A percentile compares a stretch with the other conserved stretches of the same genome.
phyloP scores from a whole-genome alignment of 2,888 invertebrate species.

The Metallyticus violacea region DNA sequence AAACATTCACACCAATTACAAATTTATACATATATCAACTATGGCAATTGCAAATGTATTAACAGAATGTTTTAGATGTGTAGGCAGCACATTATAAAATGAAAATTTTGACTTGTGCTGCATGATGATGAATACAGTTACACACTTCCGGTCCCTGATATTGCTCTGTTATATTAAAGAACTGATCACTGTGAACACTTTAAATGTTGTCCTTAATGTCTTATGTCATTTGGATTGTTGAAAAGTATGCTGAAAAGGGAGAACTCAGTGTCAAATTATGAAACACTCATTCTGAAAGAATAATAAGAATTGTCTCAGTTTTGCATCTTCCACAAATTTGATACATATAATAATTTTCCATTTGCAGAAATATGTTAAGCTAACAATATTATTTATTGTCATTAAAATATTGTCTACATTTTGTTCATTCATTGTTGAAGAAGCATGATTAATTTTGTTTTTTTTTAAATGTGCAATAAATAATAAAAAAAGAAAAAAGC shows the following conservation, averaged over 20 bases:
- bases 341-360: no score
- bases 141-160: not conserved
- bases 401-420: no score
- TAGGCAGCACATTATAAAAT: not conserved
- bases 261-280: not conserved
- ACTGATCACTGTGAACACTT: not conserved
- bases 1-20: conserved; percentile 17
- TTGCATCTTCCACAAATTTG: no score
- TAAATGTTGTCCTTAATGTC: not conserved
- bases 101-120: not conserved
- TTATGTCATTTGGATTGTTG: conserved; percentile 10
- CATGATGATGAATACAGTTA: not conserved
- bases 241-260: conserved; percentile 29
- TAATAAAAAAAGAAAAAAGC: no score
- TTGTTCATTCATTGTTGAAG: no score
- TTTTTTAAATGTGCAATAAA: no score
- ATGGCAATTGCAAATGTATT: not conserved
- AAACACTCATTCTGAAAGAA: not conserved
- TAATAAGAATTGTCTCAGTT: no score
- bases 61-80: not conserved
- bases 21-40: not conserved
- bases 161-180: conserved; percentile 3
- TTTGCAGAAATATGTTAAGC: no score
- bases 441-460: no score
- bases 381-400: no score